phyloP scores from a whole-genome alignment of 2,113 vertebrate genomes.

The Muscicapa adusta region DNA sequence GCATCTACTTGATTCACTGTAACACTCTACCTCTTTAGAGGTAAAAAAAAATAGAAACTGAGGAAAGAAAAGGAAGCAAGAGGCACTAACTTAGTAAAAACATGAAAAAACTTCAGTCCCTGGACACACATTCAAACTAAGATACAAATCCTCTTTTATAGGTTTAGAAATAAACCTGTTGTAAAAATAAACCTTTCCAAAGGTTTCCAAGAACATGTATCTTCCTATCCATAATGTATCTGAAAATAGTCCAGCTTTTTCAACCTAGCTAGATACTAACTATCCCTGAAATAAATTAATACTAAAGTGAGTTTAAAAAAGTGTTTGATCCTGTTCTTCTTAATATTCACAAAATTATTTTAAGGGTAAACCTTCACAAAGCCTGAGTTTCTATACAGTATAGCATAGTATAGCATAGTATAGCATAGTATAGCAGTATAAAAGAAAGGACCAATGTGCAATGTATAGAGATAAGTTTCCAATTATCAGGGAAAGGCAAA shows the following conservation, averaged over 20 bases:
- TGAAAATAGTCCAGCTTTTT: not conserved
- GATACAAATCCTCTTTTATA: not conserved
- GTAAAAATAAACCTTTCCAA: not conserved
- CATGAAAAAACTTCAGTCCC: not conserved
- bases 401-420: too few species aligned
- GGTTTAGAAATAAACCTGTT: not conserved
- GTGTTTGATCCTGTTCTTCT: not conserved
- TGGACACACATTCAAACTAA: not conserved
- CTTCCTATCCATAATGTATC: not conserved
- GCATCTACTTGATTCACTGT: not conserved
- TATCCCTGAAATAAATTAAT: not conserved
- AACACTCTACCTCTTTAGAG: not conserved
- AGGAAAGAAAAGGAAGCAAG: not conserved
- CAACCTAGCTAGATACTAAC: not conserved
- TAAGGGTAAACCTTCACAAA: not conserved
- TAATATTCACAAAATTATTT: not conserved
- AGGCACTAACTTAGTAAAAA: not conserved
- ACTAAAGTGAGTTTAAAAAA: not conserved
- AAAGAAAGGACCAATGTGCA: not conserved
- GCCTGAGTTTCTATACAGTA: not conserved
- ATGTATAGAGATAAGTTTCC: not conserved
- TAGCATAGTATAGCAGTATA: too few species aligned
- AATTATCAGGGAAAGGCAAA: not conserved
- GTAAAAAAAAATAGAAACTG: not conserved
- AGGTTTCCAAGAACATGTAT: not conserved